Base-by-base conservation (phyloP, 1,140 invertebrate genomes). In the Hydropsyche tenuis region DNA sequence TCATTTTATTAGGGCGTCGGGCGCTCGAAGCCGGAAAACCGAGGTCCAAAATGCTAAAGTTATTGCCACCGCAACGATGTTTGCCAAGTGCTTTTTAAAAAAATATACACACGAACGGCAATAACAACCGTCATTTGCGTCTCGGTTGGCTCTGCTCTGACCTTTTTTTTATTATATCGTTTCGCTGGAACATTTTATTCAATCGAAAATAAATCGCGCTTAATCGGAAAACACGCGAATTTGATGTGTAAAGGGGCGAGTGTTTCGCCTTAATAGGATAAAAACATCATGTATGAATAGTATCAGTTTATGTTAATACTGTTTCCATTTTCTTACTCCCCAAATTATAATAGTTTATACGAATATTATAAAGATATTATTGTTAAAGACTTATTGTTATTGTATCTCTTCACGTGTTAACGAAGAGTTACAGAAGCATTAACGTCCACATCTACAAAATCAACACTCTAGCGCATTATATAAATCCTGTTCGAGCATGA, bases 21-120 rank as follows among this genome's bases (percentile, higher is more conserved):
- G 68, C 25, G 45, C 37, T 12, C 63, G 27, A 37, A 69, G 23
- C 68, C 68, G 68, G 68, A 70, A 70, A 53, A 70, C 68, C 22
- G 48, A 53, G 68, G 68, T 70, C 68, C 68, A 70, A 70, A 70
- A 70, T 70, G 68, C 68, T 42, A 70, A 70, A 70, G 68, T 70
- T 70, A 56, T 56, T 16, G 68, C 48, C 48, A 25, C 51, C 68
- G 48, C 37, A 43, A 37, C 68, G 48, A 70, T 42, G 68, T 56
- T 56, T 70, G 68, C 68, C 68, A 70, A 70, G 68, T 70, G 48
- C 42, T 56, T 37, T 51, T 23, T 2, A 37, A 37, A 37, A 37
- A 65, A 43, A 45, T 65, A 43, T 43, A 65, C 30, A 37, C 14
- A 16, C 27, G 2, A 9, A 65, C 42, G 42, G 30, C 42, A 65